phyloP scores from a whole-genome alignment of 64 coral and sea anemone species.

The Dendronephthya gigantea region DNA sequence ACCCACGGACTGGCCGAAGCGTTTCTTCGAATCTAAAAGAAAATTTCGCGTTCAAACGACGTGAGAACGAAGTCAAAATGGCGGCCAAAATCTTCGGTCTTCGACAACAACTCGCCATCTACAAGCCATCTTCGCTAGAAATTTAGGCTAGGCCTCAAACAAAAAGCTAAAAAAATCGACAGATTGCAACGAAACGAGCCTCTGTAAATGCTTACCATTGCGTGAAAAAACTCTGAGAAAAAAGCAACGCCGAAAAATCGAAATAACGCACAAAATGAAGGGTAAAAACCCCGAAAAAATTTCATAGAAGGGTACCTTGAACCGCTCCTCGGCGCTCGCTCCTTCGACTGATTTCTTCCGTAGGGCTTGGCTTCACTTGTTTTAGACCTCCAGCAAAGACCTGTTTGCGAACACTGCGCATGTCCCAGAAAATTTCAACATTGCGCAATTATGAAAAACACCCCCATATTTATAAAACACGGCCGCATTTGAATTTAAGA shows the following conservation, averaged over 20 bases:
- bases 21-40: background rate
- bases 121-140: background rate
- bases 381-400: background rate
- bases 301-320: background rate
- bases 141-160: background rate
- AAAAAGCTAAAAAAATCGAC: background rate
- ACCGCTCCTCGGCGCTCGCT: background rate
- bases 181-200: background rate
- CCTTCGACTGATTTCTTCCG: conserved; percentile 5
- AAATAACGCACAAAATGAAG: background rate
- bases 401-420: background rate
- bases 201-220: background rate
- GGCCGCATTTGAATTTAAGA: too few relatives aligned
- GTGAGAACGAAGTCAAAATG: background rate
- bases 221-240: background rate
- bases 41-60: background rate
- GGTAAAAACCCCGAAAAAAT: background rate
- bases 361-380: background rate
- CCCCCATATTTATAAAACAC: too few relatives aligned
- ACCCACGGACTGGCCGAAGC: background rate
- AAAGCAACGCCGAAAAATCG: background rate
- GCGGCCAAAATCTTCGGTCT: background rate
- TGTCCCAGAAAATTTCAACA: background rate
- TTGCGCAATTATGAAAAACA: too few relatives aligned
- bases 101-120: background rate